A percentile compares a stretch with the other conserved stretches of the same genome.
Evolutionary conservation across 2,113 vertebrate species (phyloP).

Genomic region (Tringa solitaria): DNA sequence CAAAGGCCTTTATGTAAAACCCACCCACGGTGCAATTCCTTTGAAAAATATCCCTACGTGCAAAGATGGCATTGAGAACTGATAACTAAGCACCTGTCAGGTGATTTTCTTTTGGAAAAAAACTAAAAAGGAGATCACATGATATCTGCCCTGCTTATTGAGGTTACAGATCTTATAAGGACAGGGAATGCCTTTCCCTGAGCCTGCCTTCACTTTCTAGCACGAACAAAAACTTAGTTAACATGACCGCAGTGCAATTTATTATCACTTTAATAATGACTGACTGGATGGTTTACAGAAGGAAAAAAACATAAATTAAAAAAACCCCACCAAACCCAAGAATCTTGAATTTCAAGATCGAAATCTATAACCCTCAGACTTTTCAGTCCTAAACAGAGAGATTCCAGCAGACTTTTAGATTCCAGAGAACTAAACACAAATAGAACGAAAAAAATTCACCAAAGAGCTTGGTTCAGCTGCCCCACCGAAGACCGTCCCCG

Average conservation of each 20-base stretch:
- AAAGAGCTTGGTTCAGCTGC: background rate
- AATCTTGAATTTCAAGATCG: background rate
- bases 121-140: background rate
- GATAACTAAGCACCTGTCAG: background rate
- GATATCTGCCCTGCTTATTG: background rate
- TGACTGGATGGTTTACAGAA: background rate
- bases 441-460: rapidly evolving
- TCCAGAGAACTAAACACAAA: background rate
- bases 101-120: background rate
- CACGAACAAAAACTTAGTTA: background rate
- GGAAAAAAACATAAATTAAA: background rate
- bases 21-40: background rate
- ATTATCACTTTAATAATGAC: background rate
- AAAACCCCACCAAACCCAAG: background rate
- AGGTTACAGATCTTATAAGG: background rate
- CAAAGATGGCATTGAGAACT: background rate
- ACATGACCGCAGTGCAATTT: background rate
- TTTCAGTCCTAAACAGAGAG: background rate
- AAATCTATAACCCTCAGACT: background rate
- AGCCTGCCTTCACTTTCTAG: background rate
- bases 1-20: background rate
- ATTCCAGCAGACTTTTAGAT: background rate
- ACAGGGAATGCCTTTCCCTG: background rate
- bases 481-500: background rate
- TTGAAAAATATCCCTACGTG: background rate